Base-by-base conservation (phyloP, 1,140 invertebrate species). In the Monomorium pharaonis region DNA sequence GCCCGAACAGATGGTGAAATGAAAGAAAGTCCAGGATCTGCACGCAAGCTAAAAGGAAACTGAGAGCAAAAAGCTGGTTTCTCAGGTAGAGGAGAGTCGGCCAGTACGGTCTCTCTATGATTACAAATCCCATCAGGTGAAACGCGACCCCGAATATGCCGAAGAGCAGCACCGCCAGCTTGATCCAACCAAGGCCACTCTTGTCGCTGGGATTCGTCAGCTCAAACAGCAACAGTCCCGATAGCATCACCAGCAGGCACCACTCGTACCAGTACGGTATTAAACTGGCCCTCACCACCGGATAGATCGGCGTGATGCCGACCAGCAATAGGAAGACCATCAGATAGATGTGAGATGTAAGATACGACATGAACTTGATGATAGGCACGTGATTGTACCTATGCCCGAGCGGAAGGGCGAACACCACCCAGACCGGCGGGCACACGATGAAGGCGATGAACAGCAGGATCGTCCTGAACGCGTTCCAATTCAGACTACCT, bases 291-390 rank as follows among this genome's bases (percentile, higher is more conserved):
- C 97, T 95, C 80, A 98, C 97, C 87, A 98, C 97, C 44, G 97
- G 97, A 94, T 98, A 98, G 81, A 98, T 96, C 37, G 99, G 98
- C 70, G 97, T 98, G 78, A 99, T 98, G 42, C 97, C 98, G n/a
- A 98, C 98, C 76, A 99, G 95, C 72, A 98, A 96, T 87, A 99
- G 96, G 86, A 99, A 97, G 65, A 98, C 95, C 97, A 99, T 99
- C 74, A 99, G 97, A 95, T 99, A 99, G 88, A 99, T 97, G 95
- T 99, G 99, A 0, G 99, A 99, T 1, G 99, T 99, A 70, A 99
- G 96, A 95, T 99, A 99, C 16, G 99, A 99, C 98, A 99, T 99
- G 94, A 99, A 99, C 95, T 99, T 99, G 92, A 99, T 99, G 89
- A 99, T 99, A 24, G 99, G 99, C 91, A 98, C 97, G 95, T 98